Base-by-base conservation (phyloP, 2,888 invertebrate species). In the Leptura quadrifasciata region DNA sequence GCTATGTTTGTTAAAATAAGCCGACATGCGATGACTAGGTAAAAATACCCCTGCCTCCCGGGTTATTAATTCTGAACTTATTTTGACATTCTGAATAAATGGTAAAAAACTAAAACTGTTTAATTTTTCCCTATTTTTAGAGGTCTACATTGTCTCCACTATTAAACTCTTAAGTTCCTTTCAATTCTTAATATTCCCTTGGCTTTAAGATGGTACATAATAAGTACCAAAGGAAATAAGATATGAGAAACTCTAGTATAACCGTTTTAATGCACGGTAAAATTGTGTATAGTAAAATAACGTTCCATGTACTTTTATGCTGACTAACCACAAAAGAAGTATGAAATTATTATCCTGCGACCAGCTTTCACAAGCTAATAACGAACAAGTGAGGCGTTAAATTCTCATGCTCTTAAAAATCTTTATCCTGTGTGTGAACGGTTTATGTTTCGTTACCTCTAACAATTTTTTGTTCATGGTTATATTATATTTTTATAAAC, bases 361-460 rank as follows among this genome's bases (percentile, higher is more conserved):
- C 52, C 31, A 55, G 54, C 69, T 69, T 69, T 69, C 69, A 69
- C 69, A 69, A 69, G 17, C 55, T 55, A 69, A 69, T 69, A 69
- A 17, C 10, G 24, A 68, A 69, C 54, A 69, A 54, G 54, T 21
- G 52, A 69, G 69, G 69, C 69, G 27, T 47, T 69, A 54, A 72
- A 69, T 69, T 69, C 57, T 27, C 69, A 55, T 69, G 69, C 69
- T 55, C 18, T 52, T 67, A 69, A 39, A 65, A 65, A 60, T 60
- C 27, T 27, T 21, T 60, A 27, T 60, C 60, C 60, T 27, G 60
- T 17, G n/a, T 60, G 27, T 27, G 27, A 27, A 27, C 57, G 57
- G 21, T 27, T 60, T 60, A 60, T 60, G 31, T 60, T 60, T 60
- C 21, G 31, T 60, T 60, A 60, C 31, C 5, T 9, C 24, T 60